These are phyloP conservation scores for Pteronura brasiliensis DNA, from an alignment of 2,113 vertebrate species.

Conservation along the genomic window DNA sequence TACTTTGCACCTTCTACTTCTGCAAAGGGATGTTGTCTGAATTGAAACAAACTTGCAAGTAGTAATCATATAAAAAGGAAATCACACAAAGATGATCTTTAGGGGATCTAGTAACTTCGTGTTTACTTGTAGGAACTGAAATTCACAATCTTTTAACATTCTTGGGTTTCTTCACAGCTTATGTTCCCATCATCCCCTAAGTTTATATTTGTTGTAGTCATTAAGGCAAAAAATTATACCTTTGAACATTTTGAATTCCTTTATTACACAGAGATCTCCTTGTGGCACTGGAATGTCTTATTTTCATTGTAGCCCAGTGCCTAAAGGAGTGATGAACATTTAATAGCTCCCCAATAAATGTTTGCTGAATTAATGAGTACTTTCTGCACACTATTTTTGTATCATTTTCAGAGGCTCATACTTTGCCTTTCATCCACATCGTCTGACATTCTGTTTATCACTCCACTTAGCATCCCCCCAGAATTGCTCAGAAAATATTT, in stretches of 20 bases:
- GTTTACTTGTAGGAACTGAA: background rate
- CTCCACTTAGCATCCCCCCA: background rate
- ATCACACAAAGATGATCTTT: background rate
- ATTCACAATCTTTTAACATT: background rate
- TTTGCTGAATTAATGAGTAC: background rate
- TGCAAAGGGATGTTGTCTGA: background rate
- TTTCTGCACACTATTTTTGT: background rate
- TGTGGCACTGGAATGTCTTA: background rate
- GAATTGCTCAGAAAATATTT: background rate
- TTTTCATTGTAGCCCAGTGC: background rate
- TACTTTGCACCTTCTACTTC: background rate
- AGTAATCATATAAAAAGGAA: background rate
- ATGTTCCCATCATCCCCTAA: background rate
- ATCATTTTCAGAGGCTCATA: background rate
- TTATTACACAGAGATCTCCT: background rate
- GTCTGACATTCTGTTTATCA: background rate
- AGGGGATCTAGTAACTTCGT: background rate
- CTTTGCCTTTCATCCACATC: background rate
- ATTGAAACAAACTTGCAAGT: background rate
- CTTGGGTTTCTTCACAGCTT: background rate
- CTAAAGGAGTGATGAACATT: background rate
- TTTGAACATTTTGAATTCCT: background rate
- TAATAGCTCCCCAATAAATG: background rate
- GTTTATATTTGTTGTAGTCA: background rate
- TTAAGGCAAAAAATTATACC: background rate